phyloP scores from a whole-genome alignment of 2,113 vertebrate species.

The Caranx ignobilis region DNA sequence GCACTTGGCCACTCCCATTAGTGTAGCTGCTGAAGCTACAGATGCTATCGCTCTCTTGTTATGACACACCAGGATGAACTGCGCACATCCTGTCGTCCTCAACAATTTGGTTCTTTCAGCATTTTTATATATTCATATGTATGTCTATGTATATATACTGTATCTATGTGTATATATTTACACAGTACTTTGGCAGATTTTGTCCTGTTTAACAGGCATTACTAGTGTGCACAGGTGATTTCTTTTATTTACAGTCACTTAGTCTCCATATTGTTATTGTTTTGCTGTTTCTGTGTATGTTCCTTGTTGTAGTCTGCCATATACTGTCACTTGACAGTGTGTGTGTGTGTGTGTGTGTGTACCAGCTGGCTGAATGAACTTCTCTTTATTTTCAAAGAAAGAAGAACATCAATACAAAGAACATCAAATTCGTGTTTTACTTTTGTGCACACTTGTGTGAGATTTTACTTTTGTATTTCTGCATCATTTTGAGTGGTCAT shows the following conservation, averaged over 20 bases:
- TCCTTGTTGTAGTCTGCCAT: background rate
- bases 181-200: background rate
- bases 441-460: background rate
- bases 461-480: background rate
- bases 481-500: background rate
- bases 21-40: constrained; percentile 14
- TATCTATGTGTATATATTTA: background rate
- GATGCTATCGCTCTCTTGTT: constrained; percentile 56
- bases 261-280: background rate
- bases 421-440: background rate
- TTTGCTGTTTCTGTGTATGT: background rate
- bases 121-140: too few species aligned
- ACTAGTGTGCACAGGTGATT: background rate
- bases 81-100: constrained; percentile 55
- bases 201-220: background rate
- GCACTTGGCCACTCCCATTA: constrained; percentile 51
- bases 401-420: too few species aligned
- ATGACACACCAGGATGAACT: constrained; percentile 8
- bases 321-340: background rate
- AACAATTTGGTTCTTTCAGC: background rate
- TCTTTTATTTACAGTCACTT: background rate
- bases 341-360: background rate
- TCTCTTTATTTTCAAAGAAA: background rate
- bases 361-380: background rate
- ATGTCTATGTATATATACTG: too few species aligned